Percentiles rank a stretch among this genome's conserved stretches.
Evolutionary conservation across 92 coral and sea anemone genomes (phyloP).

Genomic region (Siderastrea siderea): DNA sequence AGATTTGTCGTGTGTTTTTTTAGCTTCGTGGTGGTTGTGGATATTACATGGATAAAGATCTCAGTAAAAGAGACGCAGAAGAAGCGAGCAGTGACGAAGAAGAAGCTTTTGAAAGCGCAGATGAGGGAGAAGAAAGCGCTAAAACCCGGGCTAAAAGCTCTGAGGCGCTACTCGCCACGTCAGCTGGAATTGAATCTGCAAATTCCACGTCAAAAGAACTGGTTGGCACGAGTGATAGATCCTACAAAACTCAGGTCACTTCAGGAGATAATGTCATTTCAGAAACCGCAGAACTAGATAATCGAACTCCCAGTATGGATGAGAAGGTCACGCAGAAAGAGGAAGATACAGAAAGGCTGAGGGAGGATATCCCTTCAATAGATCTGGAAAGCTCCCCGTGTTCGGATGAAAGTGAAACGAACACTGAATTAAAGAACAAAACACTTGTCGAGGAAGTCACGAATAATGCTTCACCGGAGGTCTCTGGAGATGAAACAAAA

Average conservation of each 20-base stretch:
- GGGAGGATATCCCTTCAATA: neutral
- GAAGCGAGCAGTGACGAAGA: constrained; percentile 93
- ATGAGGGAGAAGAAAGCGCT: constrained; percentile 89
- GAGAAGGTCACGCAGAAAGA: neutral
- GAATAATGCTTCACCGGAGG: neutral
- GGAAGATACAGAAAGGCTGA: neutral
- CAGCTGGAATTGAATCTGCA: constrained; percentile 72
- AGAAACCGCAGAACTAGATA: constrained; percentile 22
- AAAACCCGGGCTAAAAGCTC: constrained; percentile 7
- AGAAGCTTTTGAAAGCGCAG: constrained; percentile 98
- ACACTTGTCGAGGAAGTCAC: neutral
- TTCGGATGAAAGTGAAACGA: neutral
- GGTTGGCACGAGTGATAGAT: neutral
- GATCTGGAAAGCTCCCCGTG: neutral
- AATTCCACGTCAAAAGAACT: constrained; percentile 76
- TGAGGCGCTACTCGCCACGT: constrained; percentile 85
- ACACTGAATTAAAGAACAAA: neutral
- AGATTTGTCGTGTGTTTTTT: neutral
- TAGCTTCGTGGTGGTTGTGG: neutral
- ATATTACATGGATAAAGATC: constrained; percentile 47
- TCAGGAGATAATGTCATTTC: constrained; percentile 21
- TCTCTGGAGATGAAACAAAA: constrained; percentile 11
- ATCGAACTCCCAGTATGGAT: neutral
- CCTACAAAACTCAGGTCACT: neutral
- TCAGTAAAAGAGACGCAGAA: constrained; percentile 36